These are phyloP conservation scores for Neoascia interrupta DNA, from an alignment of 2,888 invertebrate species.

Conservation along the genomic window DNA sequence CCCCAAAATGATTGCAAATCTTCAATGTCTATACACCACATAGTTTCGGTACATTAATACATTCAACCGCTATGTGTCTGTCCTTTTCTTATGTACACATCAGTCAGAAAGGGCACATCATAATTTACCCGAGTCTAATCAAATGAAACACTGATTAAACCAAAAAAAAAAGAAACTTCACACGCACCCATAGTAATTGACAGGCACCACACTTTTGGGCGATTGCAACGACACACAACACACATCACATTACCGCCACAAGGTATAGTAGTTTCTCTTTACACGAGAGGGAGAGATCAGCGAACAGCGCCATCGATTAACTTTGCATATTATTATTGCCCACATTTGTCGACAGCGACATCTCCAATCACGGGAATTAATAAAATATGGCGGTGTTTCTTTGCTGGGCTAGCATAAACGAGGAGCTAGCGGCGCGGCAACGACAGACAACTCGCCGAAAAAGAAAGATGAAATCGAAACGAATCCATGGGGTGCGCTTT, in stretches of 20 bases:
- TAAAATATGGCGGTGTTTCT: slow-evolving; percentile 62
- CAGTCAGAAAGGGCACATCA: background rate
- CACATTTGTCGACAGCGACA: slow-evolving; percentile 25
- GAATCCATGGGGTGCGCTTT: slow-evolving; percentile 9
- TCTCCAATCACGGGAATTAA: slow-evolving; percentile 50
- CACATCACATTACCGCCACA: slow-evolving; percentile 3
- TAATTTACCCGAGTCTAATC: background rate
- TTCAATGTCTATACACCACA: background rate
- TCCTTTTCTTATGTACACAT: background rate
- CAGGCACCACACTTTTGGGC: too few species aligned
- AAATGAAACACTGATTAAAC: background rate
- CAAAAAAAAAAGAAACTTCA: slow-evolving; percentile 18
- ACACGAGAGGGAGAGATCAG: slow-evolving; percentile 43
- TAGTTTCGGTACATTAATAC: too few species aligned
- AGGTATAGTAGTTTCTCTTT: slow-evolving; percentile 35
- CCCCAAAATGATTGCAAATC: background rate
- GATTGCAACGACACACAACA: slow-evolving; percentile 13
- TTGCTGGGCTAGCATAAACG: too few species aligned
- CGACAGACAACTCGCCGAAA: slow-evolving; percentile 12
- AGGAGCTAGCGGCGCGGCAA: background rate
- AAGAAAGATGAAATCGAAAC: slow-evolving; percentile 52
- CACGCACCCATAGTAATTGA: slow-evolving; percentile 21
- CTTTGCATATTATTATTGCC: slow-evolving; percentile 42
- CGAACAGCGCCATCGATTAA: slow-evolving; percentile 32
- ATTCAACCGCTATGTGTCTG: background rate